phyloP scores from a whole-genome alignment of 2,797 vertebrate genomes.

The Paratrypauchen microcephalus region DNA sequence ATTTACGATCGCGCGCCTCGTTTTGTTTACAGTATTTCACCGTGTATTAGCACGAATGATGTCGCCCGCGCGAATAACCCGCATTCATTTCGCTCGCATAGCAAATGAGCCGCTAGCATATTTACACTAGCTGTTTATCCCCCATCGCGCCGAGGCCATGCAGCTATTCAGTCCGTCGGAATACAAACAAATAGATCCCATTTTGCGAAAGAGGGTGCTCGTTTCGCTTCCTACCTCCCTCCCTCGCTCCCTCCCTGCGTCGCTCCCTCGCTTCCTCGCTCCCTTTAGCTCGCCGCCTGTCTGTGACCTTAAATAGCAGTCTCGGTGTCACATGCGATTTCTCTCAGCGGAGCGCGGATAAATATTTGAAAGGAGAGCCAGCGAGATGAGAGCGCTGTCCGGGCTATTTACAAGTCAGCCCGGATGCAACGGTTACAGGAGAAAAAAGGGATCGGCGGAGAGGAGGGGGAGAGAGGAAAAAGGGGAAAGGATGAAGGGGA shows the following conservation, averaged over 20 bases:
- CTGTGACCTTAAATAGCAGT: constrained; percentile 84
- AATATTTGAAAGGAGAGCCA: constrained; percentile 81
- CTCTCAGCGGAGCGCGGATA: constrained; percentile 73
- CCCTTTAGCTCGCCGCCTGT: constrained; percentile 62
- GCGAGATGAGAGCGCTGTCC: constrained; percentile 74
- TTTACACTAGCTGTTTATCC: constrained; percentile 47
- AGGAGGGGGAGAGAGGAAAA: neutral
- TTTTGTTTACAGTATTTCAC: constrained; percentile 23
- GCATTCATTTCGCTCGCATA: constrained; percentile 52
- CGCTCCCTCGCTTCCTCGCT: constrained; percentile 24
- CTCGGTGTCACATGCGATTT: constrained; percentile 80
- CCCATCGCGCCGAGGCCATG: constrained; percentile 54
- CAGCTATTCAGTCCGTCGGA: constrained; percentile 61
- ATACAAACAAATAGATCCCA: constrained; percentile 81
- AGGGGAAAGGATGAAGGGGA: too few species aligned
- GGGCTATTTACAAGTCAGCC: constrained; percentile 75
- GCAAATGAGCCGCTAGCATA: constrained; percentile 46
- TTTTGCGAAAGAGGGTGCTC: constrained; percentile 63
- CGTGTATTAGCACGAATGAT: constrained; percentile 28
- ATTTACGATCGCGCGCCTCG: neutral
- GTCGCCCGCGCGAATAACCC: constrained; percentile 35
- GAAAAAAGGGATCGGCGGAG: too few species aligned
- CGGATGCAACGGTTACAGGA: constrained; percentile 51
- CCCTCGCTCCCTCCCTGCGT: constrained; percentile 21
- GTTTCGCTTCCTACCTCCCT: constrained; percentile 1